Evolutionary conservation across 1,140 invertebrate species (phyloP).

Genomic region (Trissolcus basalis): DNA sequence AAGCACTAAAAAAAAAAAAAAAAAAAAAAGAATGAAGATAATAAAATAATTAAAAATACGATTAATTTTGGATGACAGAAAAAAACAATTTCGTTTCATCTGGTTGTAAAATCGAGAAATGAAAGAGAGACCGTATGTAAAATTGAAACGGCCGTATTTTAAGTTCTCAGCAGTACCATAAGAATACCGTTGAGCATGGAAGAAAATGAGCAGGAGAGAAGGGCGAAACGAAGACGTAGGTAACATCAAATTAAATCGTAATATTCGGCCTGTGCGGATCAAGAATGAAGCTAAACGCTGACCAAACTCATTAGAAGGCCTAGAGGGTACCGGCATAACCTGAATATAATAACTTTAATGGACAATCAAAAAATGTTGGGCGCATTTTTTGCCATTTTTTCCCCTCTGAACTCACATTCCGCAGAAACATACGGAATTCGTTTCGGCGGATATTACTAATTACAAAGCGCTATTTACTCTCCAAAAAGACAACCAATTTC

Average conservation of each 20-base stretch:
- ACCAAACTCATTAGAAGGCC: conserved; percentile 61
- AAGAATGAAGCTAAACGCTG: conserved; percentile 42
- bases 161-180: conserved; percentile 27
- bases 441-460: conserved; percentile 46
- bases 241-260: conserved; percentile 66
- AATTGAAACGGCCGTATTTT: too few relatives aligned
- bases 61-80: too few relatives aligned
- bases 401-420: conserved; percentile 35
- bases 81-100: too few relatives aligned
- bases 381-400: conserved; percentile 24
- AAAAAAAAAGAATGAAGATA: too few relatives aligned
- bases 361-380: conserved; percentile 44
- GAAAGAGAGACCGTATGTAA: too few relatives aligned
- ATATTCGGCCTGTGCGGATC: conserved; percentile 38
- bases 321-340: conserved; percentile 55
- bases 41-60: too few relatives aligned
- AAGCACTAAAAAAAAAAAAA: too few relatives aligned
- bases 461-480: conserved; percentile 27
- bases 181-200: conserved; percentile 53
- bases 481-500: too few relatives aligned
- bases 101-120: too few relatives aligned
- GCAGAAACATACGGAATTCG: conserved; percentile 26
- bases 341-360: conserved; percentile 64
- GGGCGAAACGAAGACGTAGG: conserved; percentile 49
- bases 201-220: conserved; percentile 55